Percentiles rank a stretch among this genome's conserved stretches.
Evolutionary conservation across 2,797 vertebrate species (phyloP).

Genomic region (Sciurus vulgaris): DNA sequence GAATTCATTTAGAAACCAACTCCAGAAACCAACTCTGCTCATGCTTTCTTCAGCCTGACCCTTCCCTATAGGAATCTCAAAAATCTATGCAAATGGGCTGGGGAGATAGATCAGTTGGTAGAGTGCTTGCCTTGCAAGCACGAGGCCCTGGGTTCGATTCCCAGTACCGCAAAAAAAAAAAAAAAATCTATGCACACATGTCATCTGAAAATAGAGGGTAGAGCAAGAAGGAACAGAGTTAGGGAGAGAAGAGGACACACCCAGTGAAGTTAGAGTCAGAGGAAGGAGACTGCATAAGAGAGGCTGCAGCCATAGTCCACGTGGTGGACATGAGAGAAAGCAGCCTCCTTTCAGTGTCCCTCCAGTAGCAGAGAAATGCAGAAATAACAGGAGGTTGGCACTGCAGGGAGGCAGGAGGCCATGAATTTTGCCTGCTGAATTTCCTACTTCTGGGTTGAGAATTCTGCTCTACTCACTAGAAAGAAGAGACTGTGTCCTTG

Average conservation of each 20-base stretch:
- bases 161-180: too few species aligned
- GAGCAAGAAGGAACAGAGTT: neutral
- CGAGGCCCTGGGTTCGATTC: too few species aligned
- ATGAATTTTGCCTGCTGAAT: neutral
- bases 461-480: neutral
- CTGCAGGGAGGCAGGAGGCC: neutral
- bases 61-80: neutral
- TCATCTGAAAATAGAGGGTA: neutral
- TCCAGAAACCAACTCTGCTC: neutral
- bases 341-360: neutral
- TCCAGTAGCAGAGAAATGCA: neutral
- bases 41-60: neutral
- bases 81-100: neutral
- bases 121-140: too few species aligned
- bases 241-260: neutral
- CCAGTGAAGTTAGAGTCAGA: neutral
- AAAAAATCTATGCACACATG: neutral
- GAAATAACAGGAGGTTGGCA: neutral
- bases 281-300: neutral
- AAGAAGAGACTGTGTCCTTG: neutral
- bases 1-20: neutral
- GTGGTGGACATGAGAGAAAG: neutral
- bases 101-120: too few species aligned
- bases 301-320: neutral
- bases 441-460: neutral